Evolutionary conservation across 2,888 invertebrate species (phyloP).

Genomic region (Cataglyphis rosenhaueri): DNA sequence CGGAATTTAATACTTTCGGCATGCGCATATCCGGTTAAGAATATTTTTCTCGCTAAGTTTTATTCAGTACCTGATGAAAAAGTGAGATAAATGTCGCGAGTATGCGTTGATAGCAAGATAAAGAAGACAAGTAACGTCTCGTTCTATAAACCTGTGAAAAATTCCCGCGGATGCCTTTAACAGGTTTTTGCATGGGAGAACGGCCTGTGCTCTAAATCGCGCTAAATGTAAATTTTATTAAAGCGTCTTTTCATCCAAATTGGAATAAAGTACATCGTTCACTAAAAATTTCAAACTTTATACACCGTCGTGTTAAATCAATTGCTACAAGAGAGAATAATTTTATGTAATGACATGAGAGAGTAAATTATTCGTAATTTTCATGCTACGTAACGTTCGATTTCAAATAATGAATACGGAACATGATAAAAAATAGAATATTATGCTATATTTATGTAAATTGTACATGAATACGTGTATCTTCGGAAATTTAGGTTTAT

Average conservation of each 20-base stretch:
- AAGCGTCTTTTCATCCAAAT: background rate
- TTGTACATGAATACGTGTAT: background rate
- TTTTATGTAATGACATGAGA: background rate
- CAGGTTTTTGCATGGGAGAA: background rate
- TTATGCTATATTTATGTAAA: background rate
- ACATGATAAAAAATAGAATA: background rate
- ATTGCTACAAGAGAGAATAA: background rate
- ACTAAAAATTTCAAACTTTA: background rate
- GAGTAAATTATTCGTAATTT: background rate
- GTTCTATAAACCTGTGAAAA: conserved; percentile 28
- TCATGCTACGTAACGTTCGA: background rate
- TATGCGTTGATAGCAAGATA: background rate
- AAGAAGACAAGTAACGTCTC: background rate
- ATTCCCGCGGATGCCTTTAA: conserved; percentile 1
- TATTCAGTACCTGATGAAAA: conserved; percentile 42
- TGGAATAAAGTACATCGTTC: background rate
- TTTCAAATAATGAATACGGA: background rate
- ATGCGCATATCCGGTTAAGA: conserved; percentile 55
- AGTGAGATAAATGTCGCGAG: conserved; percentile 42
- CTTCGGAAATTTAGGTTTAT: background rate
- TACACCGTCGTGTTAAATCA: background rate
- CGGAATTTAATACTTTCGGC: conserved; percentile 69
- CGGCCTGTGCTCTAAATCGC: background rate
- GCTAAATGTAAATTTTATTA: conserved; percentile 14
- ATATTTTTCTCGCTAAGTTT: conserved; percentile 53